Conservation (phyloP, 2,888 invertebrate species). For the Diaphora mendica region DNA sequence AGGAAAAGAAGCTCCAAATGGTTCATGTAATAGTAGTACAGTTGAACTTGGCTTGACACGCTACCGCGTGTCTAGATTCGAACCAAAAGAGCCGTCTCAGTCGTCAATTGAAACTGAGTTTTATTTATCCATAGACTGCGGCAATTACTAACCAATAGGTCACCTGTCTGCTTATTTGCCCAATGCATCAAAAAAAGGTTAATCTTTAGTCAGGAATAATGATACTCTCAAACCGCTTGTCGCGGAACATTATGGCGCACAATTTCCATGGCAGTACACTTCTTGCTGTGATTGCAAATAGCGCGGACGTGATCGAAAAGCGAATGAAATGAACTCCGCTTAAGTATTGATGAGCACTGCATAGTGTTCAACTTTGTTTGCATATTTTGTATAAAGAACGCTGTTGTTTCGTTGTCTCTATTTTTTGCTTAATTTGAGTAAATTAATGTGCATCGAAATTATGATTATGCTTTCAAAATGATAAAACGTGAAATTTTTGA, state of each 20-base stretch:
- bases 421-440: not conserved
- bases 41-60: no score
- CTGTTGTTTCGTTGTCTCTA: not conserved
- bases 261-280: slow-evolving; percentile 39
- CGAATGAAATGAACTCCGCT: slow-evolving; percentile 33
- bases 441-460: not conserved
- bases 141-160: no score
- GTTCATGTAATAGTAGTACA: no score
- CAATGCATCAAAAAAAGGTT: not conserved
- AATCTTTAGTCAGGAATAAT: slow-evolving; percentile 1
- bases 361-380: slow-evolving; percentile 36
- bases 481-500: no score
- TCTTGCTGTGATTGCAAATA: slow-evolving; percentile 48
- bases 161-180: not conserved
- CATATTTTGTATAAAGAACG: slow-evolving; percentile 24
- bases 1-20: no score
- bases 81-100: no score
- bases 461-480: no score
- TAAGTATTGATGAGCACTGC: slow-evolving; percentile 22
- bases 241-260: slow-evolving; percentile 11
- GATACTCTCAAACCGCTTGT: not conserved
- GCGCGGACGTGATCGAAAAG: slow-evolving; percentile 42
- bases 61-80: no score
- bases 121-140: no score
- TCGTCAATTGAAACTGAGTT: no score